Evolutionary conservation across 1,140 invertebrate species (phyloP).

Genomic region (Bombus cullumanus): DNA sequence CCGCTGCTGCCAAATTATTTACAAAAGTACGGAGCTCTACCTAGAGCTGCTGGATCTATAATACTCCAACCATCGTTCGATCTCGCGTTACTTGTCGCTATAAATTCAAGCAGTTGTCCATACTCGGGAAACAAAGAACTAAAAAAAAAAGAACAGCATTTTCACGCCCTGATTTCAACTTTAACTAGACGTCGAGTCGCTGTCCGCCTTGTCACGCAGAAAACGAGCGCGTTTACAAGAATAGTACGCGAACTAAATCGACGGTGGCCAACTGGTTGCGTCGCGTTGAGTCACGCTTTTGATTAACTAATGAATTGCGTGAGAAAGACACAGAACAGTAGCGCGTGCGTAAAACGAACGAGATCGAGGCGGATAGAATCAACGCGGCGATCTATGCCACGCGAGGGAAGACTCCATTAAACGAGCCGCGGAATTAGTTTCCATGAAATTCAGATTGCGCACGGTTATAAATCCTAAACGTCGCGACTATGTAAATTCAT

Average conservation of each 20-base stretch:
- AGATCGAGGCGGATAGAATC: slow-evolving; percentile 18
- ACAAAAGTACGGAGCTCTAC: too few relatives aligned
- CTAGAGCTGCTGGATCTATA: too few relatives aligned
- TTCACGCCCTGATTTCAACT: not conserved
- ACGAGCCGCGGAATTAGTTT: slow-evolving; percentile 51
- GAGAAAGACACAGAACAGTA: slow-evolving; percentile 30
- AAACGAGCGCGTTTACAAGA: not conserved
- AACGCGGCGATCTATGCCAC: not conserved
- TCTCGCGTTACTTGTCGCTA: too few relatives aligned
- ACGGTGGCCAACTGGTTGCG: not conserved
- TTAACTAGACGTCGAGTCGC: not conserved
- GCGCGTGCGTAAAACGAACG: not conserved
- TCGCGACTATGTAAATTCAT: slow-evolving; percentile 33
- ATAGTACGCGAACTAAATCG: not conserved
- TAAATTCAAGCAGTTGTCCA: too few relatives aligned
- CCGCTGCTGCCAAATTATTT: too few relatives aligned
- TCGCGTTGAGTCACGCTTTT: slow-evolving; percentile 40
- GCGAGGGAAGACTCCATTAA: slow-evolving; percentile 46
- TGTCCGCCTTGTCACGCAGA: not conserved
- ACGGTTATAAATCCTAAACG: slow-evolving; percentile 44
- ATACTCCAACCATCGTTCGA: too few relatives aligned
- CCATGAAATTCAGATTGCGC: slow-evolving; percentile 57
- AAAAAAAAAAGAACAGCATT: not conserved
- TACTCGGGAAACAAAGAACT: not conserved
- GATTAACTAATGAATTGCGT: slow-evolving; percentile 62